Base-by-base conservation (phyloP, 2,797 vertebrate genomes). In the Etheostoma nigrum region DNA sequence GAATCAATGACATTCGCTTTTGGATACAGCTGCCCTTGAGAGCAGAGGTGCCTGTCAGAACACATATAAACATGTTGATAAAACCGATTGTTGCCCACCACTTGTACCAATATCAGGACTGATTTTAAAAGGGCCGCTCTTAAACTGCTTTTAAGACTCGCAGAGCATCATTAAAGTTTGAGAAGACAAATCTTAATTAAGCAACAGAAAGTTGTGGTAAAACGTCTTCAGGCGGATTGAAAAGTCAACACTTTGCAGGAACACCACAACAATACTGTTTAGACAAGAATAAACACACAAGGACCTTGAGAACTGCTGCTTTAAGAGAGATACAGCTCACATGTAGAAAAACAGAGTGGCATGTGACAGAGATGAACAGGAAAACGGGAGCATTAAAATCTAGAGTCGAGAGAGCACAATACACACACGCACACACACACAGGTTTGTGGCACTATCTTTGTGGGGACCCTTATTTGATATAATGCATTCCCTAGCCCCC, bases 21-120 rank as follows among this genome's bases (percentile, higher is more conserved):
- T 19, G 66, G 55, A 19, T 42, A 27, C 15, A 21, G 16, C 53
- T 63, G 62, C 27, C 68, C 58, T 68, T 70, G 30, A 78, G 49
- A 73, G 53, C 9, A 25, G 21, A 40, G 11, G 27, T 1, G 51
- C 23, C 45, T 68, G 44, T 42, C 48, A 18, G 60, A 51, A 52
- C 48, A 15, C 36, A 58, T 18, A 48, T 18, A 27, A 6, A 69
- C 30, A 45, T 33, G 10, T 58, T 47, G 3, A 53, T 12, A 36
- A n/a, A 60, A 13, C 13, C 25, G 36, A 54, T 4, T 42, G 36
- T 44, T 40, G 36, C 21, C 42, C 55, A 7, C 23, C 0, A 36
- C 49, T 44, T 25, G 16, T 10, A 40, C 36, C 36, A 48, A 42
- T 36, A 58, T 21, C 13, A 9, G 49, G 13, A 57, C 5, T 53